A percentile compares a stretch with the other conserved stretches of the same genome.
phyloP scores from a whole-genome alignment of 2,113 vertebrate genomes.

The Otolemur garnettii region DNA sequence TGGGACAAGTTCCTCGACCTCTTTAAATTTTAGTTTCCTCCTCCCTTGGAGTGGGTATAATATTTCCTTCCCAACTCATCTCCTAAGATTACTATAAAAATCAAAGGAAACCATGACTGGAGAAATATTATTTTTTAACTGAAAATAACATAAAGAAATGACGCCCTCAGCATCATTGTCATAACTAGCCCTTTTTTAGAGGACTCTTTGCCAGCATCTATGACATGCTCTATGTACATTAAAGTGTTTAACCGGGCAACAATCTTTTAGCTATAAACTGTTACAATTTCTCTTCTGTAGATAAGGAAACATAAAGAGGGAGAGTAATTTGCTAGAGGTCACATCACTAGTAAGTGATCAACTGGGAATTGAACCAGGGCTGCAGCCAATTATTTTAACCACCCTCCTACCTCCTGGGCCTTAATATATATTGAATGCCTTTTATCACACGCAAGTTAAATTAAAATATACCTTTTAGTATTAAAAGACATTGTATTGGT shows the following conservation, averaged over 20 bases:
- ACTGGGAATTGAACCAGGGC: background rate
- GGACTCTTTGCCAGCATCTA: too few species aligned
- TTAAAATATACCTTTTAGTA: background rate
- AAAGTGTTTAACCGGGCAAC: background rate
- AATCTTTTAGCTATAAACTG: background rate
- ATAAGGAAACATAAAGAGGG: background rate
- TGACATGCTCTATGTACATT: background rate
- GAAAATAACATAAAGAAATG: background rate
- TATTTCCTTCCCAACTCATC: constrained; percentile 29
- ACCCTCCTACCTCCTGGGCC: background rate
- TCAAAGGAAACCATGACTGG: background rate
- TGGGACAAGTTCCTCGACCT: constrained; percentile 21
- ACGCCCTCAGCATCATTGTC: rapidly evolving
- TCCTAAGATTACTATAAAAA: constrained; percentile 49
- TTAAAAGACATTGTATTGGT: background rate
- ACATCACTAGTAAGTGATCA: background rate
- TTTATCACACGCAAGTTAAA: background rate
- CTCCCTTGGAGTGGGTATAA: background rate
- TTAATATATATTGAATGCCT: background rate
- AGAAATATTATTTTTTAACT: background rate
- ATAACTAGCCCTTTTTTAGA: background rate
- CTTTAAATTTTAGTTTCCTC: constrained; percentile 43
- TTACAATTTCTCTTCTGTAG: background rate
- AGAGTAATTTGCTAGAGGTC: background rate
- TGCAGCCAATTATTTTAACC: background rate